Conservation (phyloP, 2,797 vertebrate genomes). For the Sebastes elongatus region DNA sequence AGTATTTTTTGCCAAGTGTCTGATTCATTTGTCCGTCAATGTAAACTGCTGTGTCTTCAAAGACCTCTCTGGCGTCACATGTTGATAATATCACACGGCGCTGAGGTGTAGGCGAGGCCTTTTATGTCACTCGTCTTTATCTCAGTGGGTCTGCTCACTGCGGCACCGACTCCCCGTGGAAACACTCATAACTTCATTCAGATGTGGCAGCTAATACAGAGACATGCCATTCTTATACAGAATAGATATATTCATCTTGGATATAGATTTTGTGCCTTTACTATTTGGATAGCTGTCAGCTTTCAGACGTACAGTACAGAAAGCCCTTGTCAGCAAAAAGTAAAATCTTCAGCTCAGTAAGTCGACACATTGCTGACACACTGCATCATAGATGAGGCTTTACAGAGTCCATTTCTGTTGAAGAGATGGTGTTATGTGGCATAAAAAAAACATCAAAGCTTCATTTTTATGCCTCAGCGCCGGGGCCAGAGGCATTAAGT, state of each 20-base stretch:
- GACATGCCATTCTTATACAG: background rate
- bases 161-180: slow-evolving; percentile 7
- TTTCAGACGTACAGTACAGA: background rate
- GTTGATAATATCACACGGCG: background rate
- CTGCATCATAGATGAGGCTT: slow-evolving; percentile 7
- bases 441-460: background rate
- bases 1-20: background rate
- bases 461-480: background rate
- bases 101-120: slow-evolving; percentile 4
- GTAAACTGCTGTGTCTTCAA: slow-evolving; percentile 15
- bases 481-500: background rate
- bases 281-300: background rate
- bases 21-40: slow-evolving; percentile 9
- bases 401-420: background rate
- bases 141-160: background rate
- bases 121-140: slow-evolving; percentile 25
- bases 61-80: slow-evolving; percentile 2
- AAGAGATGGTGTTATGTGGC: background rate
- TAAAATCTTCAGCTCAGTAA: slow-evolving; percentile 17
- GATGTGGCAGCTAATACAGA: background rate
- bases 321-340: slow-evolving; percentile 21
- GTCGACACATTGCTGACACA: slow-evolving; percentile 31
- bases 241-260: background rate
- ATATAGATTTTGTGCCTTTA: background rate
- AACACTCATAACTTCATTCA: background rate